Evolutionary conservation across 92 coral and sea anemone species (phyloP).

Genomic region (Epizoanthus scotinus): DNA sequence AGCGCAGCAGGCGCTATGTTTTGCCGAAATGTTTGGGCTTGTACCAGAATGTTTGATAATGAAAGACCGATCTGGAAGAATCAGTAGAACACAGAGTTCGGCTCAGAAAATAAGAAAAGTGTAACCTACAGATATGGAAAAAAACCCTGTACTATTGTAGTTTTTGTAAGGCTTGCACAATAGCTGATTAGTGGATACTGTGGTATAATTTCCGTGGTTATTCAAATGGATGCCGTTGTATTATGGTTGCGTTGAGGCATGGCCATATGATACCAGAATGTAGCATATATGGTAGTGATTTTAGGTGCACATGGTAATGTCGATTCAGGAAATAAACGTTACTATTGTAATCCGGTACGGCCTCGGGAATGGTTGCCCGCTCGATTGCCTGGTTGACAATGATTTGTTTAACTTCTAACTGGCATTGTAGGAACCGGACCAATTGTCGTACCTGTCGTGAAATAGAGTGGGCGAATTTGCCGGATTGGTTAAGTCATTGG

Average conservation of each 20-base stretch:
- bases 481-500: neutral
- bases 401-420: neutral
- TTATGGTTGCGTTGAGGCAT: neutral
- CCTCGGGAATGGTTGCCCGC: neutral
- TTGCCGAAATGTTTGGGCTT: no score
- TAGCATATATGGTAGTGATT: neutral
- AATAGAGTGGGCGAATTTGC: neutral
- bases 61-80: no score
- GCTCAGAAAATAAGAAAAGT: neutral
- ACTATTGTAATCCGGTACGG: neutral
- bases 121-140: no score
- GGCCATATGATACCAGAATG: slow-evolving; percentile 17
- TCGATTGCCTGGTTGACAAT: slow-evolving; percentile 10
- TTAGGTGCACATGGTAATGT: neutral
- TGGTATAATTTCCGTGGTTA: neutral
- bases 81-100: neutral
- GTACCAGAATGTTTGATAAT: no score
- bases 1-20: no score
- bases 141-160: no score
- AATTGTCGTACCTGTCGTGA: slow-evolving; percentile 1
- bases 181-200: slow-evolving; percentile 11
- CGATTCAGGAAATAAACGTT: neutral
- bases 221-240: neutral
- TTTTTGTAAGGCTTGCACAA: neutral
- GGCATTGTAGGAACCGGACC: neutral